These are phyloP conservation scores for Phalera bucephala DNA, from an alignment of 2,888 invertebrate species.

Conservation along the genomic window DNA sequence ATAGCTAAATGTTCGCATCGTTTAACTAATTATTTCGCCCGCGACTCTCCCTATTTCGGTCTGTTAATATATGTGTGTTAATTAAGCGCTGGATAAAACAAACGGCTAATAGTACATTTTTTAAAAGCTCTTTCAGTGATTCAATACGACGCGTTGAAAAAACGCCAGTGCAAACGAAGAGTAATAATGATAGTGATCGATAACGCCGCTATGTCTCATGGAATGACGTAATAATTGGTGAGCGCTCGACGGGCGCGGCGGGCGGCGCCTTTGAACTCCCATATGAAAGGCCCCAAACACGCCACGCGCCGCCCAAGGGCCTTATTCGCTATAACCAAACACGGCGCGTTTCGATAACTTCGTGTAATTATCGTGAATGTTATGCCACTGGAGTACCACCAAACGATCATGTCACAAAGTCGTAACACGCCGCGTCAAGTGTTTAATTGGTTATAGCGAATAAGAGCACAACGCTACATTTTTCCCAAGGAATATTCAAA, in stretches of 20 bases:
- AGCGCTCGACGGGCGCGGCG: slow-evolving; percentile 30
- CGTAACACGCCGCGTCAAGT: no score
- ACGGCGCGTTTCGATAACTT: no score
- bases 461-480: slow-evolving; percentile 41
- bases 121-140: neutral
- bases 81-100: no score
- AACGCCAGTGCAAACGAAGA: no score
- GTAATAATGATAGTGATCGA: slow-evolving; percentile 16
- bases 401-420: no score
- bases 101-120: no score
- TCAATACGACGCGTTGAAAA: no score
- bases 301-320: slow-evolving; percentile 32
- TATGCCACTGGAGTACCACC: no score
- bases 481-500: slow-evolving; percentile 59
- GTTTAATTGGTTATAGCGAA: no score
- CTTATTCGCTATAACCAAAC: no score
- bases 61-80: no score
- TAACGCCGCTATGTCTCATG: slow-evolving; percentile 18
- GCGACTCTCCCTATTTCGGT: neutral
- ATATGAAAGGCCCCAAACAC: slow-evolving; percentile 35
- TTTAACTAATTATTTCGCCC: neutral
- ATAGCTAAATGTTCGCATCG: neutral
- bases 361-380: no score
- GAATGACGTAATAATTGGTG: slow-evolving; percentile 39
- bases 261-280: slow-evolving; percentile 47